Evolutionary conservation across 1,140 invertebrate species (phyloP).

Genomic region (Pseudomyrmex concolor): DNA sequence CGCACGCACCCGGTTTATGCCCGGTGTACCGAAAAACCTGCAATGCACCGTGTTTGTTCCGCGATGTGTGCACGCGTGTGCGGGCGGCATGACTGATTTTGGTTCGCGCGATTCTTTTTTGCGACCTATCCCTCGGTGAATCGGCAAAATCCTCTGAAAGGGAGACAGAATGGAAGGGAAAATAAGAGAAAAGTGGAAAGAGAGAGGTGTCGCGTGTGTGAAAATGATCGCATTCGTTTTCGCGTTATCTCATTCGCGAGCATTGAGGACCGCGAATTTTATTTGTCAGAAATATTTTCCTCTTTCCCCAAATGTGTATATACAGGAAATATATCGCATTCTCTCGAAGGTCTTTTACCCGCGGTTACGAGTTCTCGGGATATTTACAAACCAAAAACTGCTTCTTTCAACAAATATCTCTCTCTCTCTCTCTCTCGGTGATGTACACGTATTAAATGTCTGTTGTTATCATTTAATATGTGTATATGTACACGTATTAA

Average conservation of each 20-base stretch:
- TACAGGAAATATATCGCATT: not conserved
- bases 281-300: slow-evolving; percentile 55
- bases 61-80: slow-evolving; percentile 18
- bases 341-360: not conserved
- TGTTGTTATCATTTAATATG: too few species aligned
- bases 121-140: slow-evolving; percentile 13
- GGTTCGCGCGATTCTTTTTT: slow-evolving; percentile 47
- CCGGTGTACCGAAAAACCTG: slow-evolving; percentile 14
- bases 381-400: not conserved
- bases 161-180: not conserved
- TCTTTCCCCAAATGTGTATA: slow-evolving; percentile 3
- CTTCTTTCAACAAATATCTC: not conserved
- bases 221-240: slow-evolving; percentile 56
- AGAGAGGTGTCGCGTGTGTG: slow-evolving; percentile 56
- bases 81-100: slow-evolving; percentile 44
- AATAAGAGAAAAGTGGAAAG: not conserved
- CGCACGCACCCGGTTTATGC: not conserved
- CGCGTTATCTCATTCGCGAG: slow-evolving; percentile 65
- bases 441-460: not conserved
- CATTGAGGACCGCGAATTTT: slow-evolving; percentile 62
- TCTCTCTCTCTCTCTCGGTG: not conserved
- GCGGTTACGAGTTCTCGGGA: not conserved
- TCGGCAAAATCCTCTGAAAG: slow-evolving; percentile 14
- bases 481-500: not conserved
- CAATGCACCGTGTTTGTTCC: slow-evolving; percentile 26